These are phyloP conservation scores for Protomyctophum bolini DNA, from an alignment of 2,113 vertebrate species.

Conservation along the genomic window DNA sequence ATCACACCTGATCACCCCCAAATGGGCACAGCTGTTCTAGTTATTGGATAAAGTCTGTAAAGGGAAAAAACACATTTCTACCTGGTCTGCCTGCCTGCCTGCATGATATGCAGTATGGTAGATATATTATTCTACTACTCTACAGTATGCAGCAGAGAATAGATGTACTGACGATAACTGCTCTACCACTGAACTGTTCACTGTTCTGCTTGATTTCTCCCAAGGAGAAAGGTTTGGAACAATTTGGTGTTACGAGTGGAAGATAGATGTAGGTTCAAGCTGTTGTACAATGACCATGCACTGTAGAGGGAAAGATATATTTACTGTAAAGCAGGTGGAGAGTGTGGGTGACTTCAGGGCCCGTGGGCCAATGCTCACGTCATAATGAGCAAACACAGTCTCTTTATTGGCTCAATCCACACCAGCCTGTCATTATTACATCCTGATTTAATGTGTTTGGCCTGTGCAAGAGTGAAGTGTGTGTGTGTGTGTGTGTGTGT, in stretches of 20 bases:
- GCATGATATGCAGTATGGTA: background rate
- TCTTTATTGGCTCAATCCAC: constrained; percentile 3
- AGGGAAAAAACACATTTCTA: too few species aligned
- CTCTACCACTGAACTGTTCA: background rate
- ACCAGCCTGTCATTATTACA: background rate
- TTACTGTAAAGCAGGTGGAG: constrained; percentile 3
- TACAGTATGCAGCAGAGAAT: too few species aligned
- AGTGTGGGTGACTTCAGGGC: constrained; percentile 1
- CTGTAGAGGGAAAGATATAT: background rate
- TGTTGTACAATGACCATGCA: background rate
- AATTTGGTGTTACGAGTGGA: background rate
- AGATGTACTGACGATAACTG: background rate
- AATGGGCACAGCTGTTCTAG: too few species aligned
- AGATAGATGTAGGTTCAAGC: background rate
- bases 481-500: background rate
- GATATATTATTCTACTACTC: too few species aligned
- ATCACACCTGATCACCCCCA: too few species aligned
- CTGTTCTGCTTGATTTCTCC: background rate
- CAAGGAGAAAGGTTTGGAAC: background rate
- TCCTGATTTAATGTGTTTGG: background rate
- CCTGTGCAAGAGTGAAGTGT: background rate
- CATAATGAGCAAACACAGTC: background rate
- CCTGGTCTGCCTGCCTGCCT: too few species aligned
- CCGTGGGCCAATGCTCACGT: background rate
- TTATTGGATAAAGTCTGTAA: too few species aligned